A percentile compares a stretch with the other conserved stretches of the same genome.
These are phyloP conservation scores for Eurytoma californica DNA, from an alignment of 2,888 invertebrate genomes.

Conservation along the genomic window DNA sequence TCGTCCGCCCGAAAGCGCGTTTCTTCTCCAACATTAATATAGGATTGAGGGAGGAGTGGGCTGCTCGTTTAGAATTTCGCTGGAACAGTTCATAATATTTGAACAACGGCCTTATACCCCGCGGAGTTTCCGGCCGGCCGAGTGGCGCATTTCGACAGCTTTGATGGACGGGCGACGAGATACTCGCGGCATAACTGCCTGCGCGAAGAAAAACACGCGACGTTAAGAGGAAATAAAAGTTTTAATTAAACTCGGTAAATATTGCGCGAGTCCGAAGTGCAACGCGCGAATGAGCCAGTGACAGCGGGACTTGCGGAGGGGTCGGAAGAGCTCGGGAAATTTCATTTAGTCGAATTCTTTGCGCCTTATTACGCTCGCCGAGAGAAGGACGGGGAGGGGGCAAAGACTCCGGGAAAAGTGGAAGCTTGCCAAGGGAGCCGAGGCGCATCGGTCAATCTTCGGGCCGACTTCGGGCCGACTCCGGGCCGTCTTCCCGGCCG, in stretches of 20 bases:
- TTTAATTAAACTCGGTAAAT: slow-evolving; percentile 48
- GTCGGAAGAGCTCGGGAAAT: slow-evolving; percentile 60
- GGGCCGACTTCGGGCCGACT: slow-evolving; percentile 5
- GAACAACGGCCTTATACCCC: no score
- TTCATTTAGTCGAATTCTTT: slow-evolving; percentile 69
- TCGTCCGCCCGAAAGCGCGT: no score
- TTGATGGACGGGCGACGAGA: not conserved
- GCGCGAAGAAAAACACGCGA: not conserved
- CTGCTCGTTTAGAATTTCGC: no score
- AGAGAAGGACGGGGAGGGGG: slow-evolving; percentile 45
- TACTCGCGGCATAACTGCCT: not conserved
- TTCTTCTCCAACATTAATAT: no score
- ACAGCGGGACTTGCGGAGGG: not conserved
- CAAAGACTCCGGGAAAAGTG: not conserved
- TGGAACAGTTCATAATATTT: no score
- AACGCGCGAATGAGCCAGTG: not conserved
- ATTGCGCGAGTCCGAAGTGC: not conserved
- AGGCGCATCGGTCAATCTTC: slow-evolving; percentile 54
- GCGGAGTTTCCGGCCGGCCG: no score
- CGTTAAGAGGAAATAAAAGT: slow-evolving; percentile 14
- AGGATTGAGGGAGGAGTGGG: no score
- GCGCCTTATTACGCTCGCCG: slow-evolving; percentile 65
- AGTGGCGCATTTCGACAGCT: no score
- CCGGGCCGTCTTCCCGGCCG: not conserved
- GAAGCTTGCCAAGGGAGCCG: slow-evolving; percentile 45